Percentiles rank a stretch among this genome's conserved stretches.
phyloP scores from a whole-genome alignment of 2,113 vertebrate genomes.

The Proteles cristata region DNA sequence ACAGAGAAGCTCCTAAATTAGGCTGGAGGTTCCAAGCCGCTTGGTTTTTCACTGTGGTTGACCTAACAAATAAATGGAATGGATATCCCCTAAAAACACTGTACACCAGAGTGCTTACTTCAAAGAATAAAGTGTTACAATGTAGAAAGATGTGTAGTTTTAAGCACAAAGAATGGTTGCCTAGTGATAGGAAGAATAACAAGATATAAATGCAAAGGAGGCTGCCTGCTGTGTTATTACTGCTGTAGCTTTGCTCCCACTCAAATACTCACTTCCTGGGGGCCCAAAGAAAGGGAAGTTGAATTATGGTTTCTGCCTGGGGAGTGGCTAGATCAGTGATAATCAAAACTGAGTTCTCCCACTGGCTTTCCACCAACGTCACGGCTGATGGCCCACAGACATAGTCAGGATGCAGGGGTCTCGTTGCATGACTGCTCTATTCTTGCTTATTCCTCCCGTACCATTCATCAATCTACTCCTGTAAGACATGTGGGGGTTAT shows the following conservation, averaged over 20 bases:
- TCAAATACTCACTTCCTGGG: slow-evolving; percentile 45
- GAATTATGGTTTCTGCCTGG: not conserved
- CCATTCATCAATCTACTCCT: slow-evolving; percentile 66
- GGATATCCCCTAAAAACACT: not conserved
- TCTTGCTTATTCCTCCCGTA: slow-evolving; percentile 45
- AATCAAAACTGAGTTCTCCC: not conserved
- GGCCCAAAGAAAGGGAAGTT: slow-evolving; percentile 28
- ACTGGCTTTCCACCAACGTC: not conserved
- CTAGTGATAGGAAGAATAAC: slow-evolving; percentile 64
- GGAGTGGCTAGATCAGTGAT: not conserved
- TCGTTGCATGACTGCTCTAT: not conserved
- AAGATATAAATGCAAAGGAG: not conserved
- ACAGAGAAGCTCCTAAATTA: not conserved
- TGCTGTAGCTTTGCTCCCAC: slow-evolving; percentile 51
- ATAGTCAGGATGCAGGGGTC: not conserved
- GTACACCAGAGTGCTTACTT: not conserved
- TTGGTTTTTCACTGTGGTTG: not conserved
- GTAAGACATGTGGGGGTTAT: slow-evolving; percentile 68
- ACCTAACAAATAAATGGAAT: slow-evolving; percentile 36
- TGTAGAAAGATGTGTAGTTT: slow-evolving; percentile 33
- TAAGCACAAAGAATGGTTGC: slow-evolving; percentile 70
- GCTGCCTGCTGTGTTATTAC: slow-evolving; percentile 3
- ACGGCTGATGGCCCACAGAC: not conserved
- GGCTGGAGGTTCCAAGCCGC: not conserved
- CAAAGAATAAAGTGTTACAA: slow-evolving; percentile 41